These are phyloP conservation scores for Tachyglossus aculeatus DNA, from an alignment of 2,797 vertebrate genomes.

Conservation along the genomic window DNA sequence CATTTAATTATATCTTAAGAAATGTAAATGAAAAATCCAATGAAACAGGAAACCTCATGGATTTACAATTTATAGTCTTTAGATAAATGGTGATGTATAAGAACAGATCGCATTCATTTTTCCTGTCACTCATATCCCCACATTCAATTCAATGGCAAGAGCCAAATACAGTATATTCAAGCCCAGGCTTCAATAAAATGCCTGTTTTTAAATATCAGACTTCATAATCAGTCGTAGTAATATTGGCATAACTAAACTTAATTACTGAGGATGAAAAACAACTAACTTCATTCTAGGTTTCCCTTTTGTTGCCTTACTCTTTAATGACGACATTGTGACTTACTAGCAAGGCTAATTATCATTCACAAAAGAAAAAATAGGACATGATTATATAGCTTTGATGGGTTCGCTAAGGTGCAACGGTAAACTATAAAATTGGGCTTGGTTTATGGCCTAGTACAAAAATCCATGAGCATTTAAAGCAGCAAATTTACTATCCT, in stretches of 20 bases:
- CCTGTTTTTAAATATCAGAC: too few species aligned
- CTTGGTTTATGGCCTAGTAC: slow-evolving; percentile 10
- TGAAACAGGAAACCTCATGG: not conserved
- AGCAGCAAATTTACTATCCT: slow-evolving; percentile 1
- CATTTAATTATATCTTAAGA: fast-evolving
- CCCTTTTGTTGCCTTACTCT: slow-evolving; percentile 42
- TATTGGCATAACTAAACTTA: too few species aligned
- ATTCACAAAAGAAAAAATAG: slow-evolving; percentile 40
- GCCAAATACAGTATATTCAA: not conserved
- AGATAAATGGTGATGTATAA: too few species aligned
- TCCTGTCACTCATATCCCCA: too few species aligned
- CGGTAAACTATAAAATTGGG: slow-evolving; percentile 32
- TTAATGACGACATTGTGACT: slow-evolving; percentile 52
- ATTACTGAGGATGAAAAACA: too few species aligned
- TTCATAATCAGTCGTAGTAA: too few species aligned
- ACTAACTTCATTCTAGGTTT: slow-evolving; percentile 37
- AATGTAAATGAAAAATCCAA: not conserved
- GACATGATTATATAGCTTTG: slow-evolving; percentile 10
- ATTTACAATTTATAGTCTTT: slow-evolving; percentile 8
- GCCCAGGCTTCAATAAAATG: slow-evolving; percentile 17
- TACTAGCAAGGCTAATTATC: slow-evolving; percentile 24
- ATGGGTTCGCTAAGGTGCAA: slow-evolving; percentile 34
- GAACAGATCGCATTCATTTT: too few species aligned
- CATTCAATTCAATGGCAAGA: too few species aligned
- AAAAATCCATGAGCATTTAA: slow-evolving; percentile 20